These are phyloP conservation scores for Hipparchia semele DNA, from an alignment of 2,888 invertebrate species.

Conservation along the genomic window DNA sequence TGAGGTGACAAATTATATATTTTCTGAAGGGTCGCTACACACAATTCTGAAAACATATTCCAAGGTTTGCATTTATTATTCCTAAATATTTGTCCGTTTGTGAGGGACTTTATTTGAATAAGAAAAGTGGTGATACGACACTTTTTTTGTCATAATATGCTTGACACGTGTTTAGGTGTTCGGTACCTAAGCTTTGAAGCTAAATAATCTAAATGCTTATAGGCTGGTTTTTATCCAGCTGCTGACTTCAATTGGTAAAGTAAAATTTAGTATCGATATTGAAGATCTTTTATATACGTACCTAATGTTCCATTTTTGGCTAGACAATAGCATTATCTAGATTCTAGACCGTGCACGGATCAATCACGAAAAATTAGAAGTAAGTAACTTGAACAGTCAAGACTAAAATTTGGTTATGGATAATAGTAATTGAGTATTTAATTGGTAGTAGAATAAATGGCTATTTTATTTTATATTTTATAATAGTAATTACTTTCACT, in stretches of 20 bases:
- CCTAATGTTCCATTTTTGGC: no score
- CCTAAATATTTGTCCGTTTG: conserved; percentile 10
- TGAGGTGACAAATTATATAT: conserved; percentile 28
- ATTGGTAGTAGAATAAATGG: no score
- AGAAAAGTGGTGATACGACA: conserved; percentile 10
- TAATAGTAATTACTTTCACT: no score
- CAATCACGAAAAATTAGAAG: no score
- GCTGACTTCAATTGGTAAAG: not conserved
- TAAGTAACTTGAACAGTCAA: no score
- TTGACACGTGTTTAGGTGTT: not conserved
- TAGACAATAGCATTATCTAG: no score
- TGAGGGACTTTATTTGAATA: conserved; percentile 18
- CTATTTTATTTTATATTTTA: no score
- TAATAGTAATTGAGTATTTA: no score
- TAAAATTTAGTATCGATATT: not conserved
- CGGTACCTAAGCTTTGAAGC: not conserved
- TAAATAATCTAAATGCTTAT: not conserved
- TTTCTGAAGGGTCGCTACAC: conserved; percentile 22
- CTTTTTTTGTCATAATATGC: not conserved
- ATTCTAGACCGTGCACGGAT: no score
- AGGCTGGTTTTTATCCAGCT: no score
- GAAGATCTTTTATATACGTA: no score
- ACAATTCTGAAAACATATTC: conserved; percentile 26
- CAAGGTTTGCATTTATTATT: conserved; percentile 28
- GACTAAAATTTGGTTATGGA: no score